Evolutionary conservation across 2,113 vertebrate genomes (phyloP), one percentile per base, ranked within the genome.

Genomic region (Sapajus apella): DNA sequence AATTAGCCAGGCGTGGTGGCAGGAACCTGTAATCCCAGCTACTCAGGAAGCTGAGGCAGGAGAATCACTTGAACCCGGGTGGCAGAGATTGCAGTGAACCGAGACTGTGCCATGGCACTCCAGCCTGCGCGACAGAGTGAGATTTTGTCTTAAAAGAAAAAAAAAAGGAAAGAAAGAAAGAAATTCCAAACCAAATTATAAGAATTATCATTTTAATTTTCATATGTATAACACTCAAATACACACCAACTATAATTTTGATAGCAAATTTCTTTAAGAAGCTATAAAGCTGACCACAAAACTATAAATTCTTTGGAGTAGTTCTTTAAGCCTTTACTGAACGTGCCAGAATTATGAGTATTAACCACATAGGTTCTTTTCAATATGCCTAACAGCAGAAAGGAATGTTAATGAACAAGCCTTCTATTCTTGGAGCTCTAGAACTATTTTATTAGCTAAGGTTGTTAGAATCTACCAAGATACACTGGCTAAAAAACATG

Each of bases 271-370:
- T 64, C 84, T 18, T 47, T 91, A 87, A 87, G 68, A 76, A 84
- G 87, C 37, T 89, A 79, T 64, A 79, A 88, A 96, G 79, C 76
- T 81, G 66, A 77, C 37, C 32, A 50, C 30, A 88, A 81, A 84
- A 86, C 76, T 75, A 3, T 61, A 75, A 90, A 94, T 55, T 72
- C 70, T 72, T 76, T 85, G 37, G 47, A 70, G 66, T 17, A 23
- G 20, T 47, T 61, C 70, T 88, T 81, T 25, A 81, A 76, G 43
- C 21, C 82, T 94, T 96, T 93, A 45, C 58, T 47, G 70, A 88
- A 86, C 89, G 43, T 10, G 45, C 66, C 52, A 64, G 52, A 87
- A 75, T 77, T 77, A 56, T 11, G 40, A 20, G 61, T 83, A 55
- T 92, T 80, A 87, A 55, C 14, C 58, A 56, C 58, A n/a, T 0